Evolutionary conservation across 2,113 vertebrate species (phyloP), one percentile per base, ranked within the genome.

Genomic region (Misgurnus mizolepis): DNA sequence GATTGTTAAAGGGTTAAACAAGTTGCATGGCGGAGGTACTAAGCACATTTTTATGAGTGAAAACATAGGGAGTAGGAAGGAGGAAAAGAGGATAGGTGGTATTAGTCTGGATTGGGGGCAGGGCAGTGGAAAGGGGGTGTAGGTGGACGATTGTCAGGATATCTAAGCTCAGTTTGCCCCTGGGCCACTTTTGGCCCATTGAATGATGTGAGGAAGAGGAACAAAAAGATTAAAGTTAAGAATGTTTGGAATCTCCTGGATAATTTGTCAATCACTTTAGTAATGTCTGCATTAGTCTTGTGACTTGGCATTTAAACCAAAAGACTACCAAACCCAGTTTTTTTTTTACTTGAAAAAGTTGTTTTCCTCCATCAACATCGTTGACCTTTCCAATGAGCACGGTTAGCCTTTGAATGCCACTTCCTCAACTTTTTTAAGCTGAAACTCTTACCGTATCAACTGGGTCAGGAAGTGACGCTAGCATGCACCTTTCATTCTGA

Each of bases 91-190:
- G 73, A 75, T 64, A 6, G 47, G 9, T 66, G 40, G n/a, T 41
- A 64, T 50, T 62, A 22, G 60, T n/a, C 50, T 39, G 43, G 73
- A 5, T 34, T 60, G 73, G 45, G 50, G 50, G 50, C 18, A 76
- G 82, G 82, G n/a, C 56, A 60, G 65, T 64, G 80, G 56, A 70
- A 56, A 22, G 18, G 72, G 47, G 50, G 27, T 4, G 66, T 55
- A 75, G 41, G n/a, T 78, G 83, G 77, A 67, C 80, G 76, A 79
- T 83, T 67, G 81, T 89, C 80, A 84, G 87, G 88, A 86, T 89
- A 85, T 87, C 81, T 78, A 81, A 83, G 83, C 84, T 78, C 88
- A 88, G 87, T 85, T 85, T 84, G 87, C 87, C 87, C 85, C 80
- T 4, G 81, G 88, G 83, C 76, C 77, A 73, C 66, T 64, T 79